These are phyloP conservation scores for Tenthredo amoena DNA, from an alignment of 2,888 invertebrate species.

Conservation along the genomic window DNA sequence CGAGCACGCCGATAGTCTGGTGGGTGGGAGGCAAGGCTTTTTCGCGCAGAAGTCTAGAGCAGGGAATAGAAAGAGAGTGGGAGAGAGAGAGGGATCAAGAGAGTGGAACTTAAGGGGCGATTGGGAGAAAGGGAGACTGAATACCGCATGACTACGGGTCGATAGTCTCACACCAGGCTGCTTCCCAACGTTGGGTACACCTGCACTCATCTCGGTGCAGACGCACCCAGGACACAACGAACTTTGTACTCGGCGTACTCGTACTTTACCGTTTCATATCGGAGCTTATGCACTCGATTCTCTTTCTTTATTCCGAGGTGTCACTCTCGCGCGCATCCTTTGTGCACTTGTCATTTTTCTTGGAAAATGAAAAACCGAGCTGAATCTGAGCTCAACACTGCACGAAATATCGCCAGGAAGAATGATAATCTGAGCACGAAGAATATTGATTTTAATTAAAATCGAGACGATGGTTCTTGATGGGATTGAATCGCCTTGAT, in stretches of 20 bases:
- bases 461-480: neutral
- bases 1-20: slow-evolving; percentile 54
- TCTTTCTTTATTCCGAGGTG: neutral
- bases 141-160: slow-evolving; percentile 64
- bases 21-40: slow-evolving; percentile 50
- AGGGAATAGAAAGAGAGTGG: slow-evolving; percentile 18
- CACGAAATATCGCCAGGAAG: neutral
- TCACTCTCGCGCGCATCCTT: neutral
- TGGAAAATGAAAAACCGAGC: neutral
- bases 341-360: neutral
- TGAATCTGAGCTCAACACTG: neutral
- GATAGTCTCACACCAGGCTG: slow-evolving; percentile 71
- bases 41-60: slow-evolving; percentile 35
- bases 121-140: slow-evolving; percentile 44
- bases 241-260: slow-evolving; percentile 32
- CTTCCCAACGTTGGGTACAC: slow-evolving; percentile 57
- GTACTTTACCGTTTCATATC: neutral
- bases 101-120: slow-evolving; percentile 40
- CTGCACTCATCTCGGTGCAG: slow-evolving; percentile 64
- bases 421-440: neutral
- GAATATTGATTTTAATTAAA: slow-evolving; percentile 2
- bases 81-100: slow-evolving; percentile 51
- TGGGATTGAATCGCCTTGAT: neutral
- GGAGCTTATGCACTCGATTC: neutral
- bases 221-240: slow-evolving; percentile 61